Evolutionary conservation across 1,140 invertebrate species (phyloP).

Genomic region (Pectinophora gossypiella): DNA sequence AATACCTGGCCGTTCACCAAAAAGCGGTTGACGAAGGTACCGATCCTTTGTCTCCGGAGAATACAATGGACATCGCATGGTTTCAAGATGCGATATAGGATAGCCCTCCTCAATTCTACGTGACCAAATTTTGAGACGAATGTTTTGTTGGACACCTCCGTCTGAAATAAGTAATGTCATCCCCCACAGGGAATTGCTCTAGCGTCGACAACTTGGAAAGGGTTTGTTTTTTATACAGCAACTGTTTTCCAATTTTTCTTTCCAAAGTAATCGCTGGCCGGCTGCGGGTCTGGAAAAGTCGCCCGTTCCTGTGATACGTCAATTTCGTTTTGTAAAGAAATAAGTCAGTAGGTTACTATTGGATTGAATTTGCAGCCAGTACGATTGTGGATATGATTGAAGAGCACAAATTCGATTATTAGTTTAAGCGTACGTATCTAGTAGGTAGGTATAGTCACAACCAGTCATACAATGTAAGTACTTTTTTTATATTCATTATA

Average conservation of each 20-base stretch:
- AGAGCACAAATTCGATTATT: too few species aligned
- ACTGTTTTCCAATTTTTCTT: background rate
- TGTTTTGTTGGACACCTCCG: constrained; percentile 56
- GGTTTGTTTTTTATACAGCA: background rate
- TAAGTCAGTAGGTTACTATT: too few species aligned
- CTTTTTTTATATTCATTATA: too few species aligned
- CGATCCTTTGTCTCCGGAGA: constrained; percentile 64
- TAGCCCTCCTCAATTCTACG: constrained; percentile 52
- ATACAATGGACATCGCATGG: constrained; percentile 69
- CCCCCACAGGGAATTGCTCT: constrained; percentile 32
- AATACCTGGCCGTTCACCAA: constrained; percentile 61
- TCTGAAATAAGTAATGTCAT: constrained; percentile 65
- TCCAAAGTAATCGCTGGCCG: background rate
- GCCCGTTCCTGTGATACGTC: too few species aligned
- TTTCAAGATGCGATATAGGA: constrained; percentile 64
- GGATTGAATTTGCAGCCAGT: too few species aligned
- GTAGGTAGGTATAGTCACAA: too few species aligned
- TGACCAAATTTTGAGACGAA: constrained; percentile 70
- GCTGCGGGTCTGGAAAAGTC: too few species aligned
- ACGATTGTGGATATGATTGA: too few species aligned
- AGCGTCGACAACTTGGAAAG: background rate
- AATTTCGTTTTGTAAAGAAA: too few species aligned
- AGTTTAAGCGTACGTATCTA: too few species aligned
- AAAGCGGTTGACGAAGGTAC: constrained; percentile 69
- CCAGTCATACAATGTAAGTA: too few species aligned